Conservation (phyloP, 2,113 vertebrate genomes). For the Holacanthus passer region DNA sequence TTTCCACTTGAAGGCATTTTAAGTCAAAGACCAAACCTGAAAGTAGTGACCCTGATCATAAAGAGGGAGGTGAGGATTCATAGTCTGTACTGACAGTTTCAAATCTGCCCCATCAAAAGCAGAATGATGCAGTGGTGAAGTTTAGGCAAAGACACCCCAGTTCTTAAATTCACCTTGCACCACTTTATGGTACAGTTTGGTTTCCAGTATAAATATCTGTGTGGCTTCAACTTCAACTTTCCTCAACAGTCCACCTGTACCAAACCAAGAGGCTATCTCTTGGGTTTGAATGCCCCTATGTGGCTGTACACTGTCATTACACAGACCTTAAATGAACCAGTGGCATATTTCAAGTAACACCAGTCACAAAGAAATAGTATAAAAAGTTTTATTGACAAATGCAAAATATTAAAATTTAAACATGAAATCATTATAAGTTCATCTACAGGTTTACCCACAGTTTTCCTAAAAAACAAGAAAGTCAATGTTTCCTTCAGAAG, state of each 20-base stretch:
- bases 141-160: too few species aligned
- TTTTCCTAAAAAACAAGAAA: constrained; percentile 47
- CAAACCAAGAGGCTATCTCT: too few species aligned
- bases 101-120: neutral
- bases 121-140: neutral
- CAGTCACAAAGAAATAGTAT: constrained; percentile 27
- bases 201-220: too few species aligned
- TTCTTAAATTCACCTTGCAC: neutral
- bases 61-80: neutral
- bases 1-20: neutral
- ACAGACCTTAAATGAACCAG: neutral
- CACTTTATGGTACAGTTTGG: neutral
- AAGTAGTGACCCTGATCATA: neutral
- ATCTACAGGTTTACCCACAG: constrained; percentile 14
- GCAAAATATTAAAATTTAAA: constrained; percentile 66
- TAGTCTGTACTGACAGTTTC: too few species aligned
- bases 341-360: neutral
- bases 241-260: too few species aligned
- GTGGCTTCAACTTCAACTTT: neutral
- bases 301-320: constrained; percentile 6
- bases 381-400: constrained; percentile 72
- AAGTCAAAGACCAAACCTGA: neutral
- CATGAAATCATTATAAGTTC: constrained; percentile 21
- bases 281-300: neutral
- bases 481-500: constrained; percentile 67